Conservation (phyloP, 2,888 invertebrate species). For the Chymomyza amoena region DNA sequence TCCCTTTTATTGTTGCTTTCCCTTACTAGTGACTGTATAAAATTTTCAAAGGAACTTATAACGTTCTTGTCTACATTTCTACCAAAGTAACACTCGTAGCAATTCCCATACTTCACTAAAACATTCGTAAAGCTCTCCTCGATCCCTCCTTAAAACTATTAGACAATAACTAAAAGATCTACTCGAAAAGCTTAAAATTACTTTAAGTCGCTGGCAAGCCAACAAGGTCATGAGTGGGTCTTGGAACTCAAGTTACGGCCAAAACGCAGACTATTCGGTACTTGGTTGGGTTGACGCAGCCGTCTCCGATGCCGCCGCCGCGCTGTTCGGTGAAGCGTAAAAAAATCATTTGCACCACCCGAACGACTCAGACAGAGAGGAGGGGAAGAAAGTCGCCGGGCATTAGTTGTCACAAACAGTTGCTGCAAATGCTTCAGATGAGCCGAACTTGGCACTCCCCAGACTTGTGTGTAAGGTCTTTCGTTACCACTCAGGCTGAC, state of each 20-base stretch:
- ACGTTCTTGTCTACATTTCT: no score
- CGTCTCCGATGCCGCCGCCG: background rate
- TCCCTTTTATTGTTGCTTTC: no score
- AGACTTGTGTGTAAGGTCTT: background rate
- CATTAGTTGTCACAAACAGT: slow-evolving; percentile 42
- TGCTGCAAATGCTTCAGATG: slow-evolving; percentile 23
- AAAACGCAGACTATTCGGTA: background rate
- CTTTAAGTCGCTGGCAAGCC: background rate
- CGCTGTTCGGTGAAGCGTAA: slow-evolving; percentile 31
- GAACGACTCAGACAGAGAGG: background rate
- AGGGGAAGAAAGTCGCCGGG: background rate
- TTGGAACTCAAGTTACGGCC: background rate
- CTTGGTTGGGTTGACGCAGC: background rate
- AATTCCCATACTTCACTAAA: no score
- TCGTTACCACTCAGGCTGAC: background rate
- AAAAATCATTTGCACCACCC: slow-evolving; percentile 44
- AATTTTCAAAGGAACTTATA: no score
- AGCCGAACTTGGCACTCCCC: background rate
- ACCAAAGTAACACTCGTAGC: no score
- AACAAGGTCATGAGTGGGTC: background rate
- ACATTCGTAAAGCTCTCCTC: no score
- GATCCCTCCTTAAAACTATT: no score
- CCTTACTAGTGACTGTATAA: no score
- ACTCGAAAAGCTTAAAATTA: background rate
- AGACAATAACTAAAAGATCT: no score